Evolutionary conservation across 2,888 invertebrate species (phyloP).

Genomic region (Eupithecia insigniata): DNA sequence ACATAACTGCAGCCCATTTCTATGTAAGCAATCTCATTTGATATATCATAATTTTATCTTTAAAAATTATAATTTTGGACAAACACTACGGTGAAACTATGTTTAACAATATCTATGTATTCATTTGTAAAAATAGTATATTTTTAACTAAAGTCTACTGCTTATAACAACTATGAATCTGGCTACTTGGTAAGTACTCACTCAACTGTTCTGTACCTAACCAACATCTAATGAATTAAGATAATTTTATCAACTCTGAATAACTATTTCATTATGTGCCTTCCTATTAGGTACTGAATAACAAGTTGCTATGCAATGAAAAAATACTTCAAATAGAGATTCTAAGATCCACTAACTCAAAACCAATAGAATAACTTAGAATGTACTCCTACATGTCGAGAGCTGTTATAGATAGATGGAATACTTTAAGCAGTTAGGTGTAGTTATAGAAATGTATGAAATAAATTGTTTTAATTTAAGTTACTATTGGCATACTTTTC

Average conservation of each 20-base stretch:
- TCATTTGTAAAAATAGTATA: slow-evolving; percentile 56
- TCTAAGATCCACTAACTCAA: not conserved
- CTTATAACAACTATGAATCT: slow-evolving; percentile 44
- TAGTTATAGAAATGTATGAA: not conserved
- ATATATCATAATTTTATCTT: slow-evolving; percentile 42
- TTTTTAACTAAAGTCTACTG: slow-evolving; percentile 55
- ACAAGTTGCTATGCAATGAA: slow-evolving; percentile 20
- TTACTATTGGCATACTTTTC: not conserved
- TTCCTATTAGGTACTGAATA: slow-evolving; percentile 32
- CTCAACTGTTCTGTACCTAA: slow-evolving; percentile 27
- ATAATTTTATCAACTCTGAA: slow-evolving; percentile 38
- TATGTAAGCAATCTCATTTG: slow-evolving; percentile 40
- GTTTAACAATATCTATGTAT: slow-evolving; percentile 54
- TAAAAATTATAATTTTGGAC: slow-evolving; percentile 50
- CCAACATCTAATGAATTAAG: slow-evolving; percentile 37
- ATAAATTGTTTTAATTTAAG: not conserved
- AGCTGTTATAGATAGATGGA: slow-evolving; percentile 1
- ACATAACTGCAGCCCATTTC: slow-evolving; percentile 34
- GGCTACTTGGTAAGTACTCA: slow-evolving; percentile 39
- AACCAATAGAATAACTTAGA: slow-evolving; percentile 30
- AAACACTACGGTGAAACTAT: slow-evolving; percentile 51
- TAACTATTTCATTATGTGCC: slow-evolving; percentile 44
- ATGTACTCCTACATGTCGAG: slow-evolving; percentile 15
- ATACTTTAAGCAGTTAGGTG: not conserved
- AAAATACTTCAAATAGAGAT: slow-evolving; percentile 22